A percentile compares a stretch with the other conserved stretches of the same genome.
Evolutionary conservation across 1,140 invertebrate species (phyloP).

Genomic region (Drosophila kohkoa): DNA sequence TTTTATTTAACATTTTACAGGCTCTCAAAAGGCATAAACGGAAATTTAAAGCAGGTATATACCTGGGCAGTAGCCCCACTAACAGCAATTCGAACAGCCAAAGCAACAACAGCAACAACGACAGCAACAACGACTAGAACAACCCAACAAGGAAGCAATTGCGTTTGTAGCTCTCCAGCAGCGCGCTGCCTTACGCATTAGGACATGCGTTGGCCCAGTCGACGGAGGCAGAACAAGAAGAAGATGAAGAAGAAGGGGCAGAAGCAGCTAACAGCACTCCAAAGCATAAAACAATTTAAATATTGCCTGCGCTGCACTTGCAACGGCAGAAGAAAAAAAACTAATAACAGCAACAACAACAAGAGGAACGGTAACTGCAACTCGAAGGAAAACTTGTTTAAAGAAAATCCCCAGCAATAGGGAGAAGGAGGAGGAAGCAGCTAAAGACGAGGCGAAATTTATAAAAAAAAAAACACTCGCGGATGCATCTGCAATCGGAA

Average conservation of each 20-base stretch:
- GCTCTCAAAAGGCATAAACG: slow-evolving; percentile 82
- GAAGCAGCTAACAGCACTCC: slow-evolving; percentile 68
- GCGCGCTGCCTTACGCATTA: slow-evolving; percentile 66
- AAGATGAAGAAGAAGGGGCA: neutral
- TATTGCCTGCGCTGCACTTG: slow-evolving; percentile 78
- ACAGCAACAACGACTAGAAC: slow-evolving; percentile 6
- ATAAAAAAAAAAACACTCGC: slow-evolving; percentile 14
- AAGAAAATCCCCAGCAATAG: slow-evolving; percentile 5
- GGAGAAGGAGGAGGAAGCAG: neutral
- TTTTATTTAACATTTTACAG: slow-evolving; percentile 84
- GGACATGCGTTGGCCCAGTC: slow-evolving; percentile 73
- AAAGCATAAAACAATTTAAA: slow-evolving; percentile 83
- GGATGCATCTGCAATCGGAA: slow-evolving; percentile 80
- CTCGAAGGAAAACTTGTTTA: slow-evolving; percentile 63
- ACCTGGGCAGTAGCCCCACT: slow-evolving; percentile 31
- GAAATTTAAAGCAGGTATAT: slow-evolving; percentile 71
- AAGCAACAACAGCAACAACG: neutral
- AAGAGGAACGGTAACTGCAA: slow-evolving; percentile 40
- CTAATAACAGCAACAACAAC: slow-evolving; percentile 26
- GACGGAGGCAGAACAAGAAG: neutral
- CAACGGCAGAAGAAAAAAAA: slow-evolving; percentile 55
- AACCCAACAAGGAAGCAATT: slow-evolving; percentile 78
- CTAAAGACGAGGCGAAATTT: neutral
- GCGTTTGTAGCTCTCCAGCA: slow-evolving; percentile 46
- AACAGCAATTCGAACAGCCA: slow-evolving; percentile 34